A percentile compares a stretch with the other conserved stretches of the same genome.
Conservation (phyloP, 1,140 invertebrate genomes). For the Lutraria rhynchaena region DNA sequence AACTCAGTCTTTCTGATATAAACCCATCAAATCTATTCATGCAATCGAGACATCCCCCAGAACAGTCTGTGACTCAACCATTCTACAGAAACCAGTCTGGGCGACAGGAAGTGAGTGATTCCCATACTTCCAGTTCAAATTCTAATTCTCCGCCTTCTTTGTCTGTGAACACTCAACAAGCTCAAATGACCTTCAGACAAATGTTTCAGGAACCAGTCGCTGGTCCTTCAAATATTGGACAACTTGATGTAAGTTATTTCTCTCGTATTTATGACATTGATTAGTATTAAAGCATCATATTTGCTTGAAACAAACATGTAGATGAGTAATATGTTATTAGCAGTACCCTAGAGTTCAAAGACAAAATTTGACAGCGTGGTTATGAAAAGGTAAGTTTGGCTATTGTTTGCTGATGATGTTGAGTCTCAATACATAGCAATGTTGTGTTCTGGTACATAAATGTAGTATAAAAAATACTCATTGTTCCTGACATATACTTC, state of each 20-base stretch:
- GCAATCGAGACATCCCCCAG: not conserved
- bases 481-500: too few relatives aligned
- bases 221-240: conserved; percentile 14
- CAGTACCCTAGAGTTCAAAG: too few relatives aligned
- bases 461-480: too few relatives aligned
- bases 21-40: conserved; percentile 27
- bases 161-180: conserved; percentile 32
- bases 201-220: conserved; percentile 27
- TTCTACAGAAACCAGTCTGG: conserved; percentile 27
- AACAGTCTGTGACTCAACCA: conserved; percentile 13
- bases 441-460: too few relatives aligned
- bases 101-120: not conserved
- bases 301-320: too few relatives aligned
- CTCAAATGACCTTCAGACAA: conserved; percentile 26
- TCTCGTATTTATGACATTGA: too few relatives aligned
- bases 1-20: not conserved
- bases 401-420: too few relatives aligned
- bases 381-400: too few relatives aligned
- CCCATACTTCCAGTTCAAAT: conserved; percentile 44
- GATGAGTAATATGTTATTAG: too few relatives aligned
- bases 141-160: conserved; percentile 51
- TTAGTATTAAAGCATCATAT: too few relatives aligned
- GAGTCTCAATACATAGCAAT: too few relatives aligned
- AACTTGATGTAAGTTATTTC: conserved; percentile 10
- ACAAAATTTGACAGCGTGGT: too few relatives aligned